Base-by-base conservation (phyloP, 2,113 vertebrate genomes). In the Nothoprocta perdicaria region DNA sequence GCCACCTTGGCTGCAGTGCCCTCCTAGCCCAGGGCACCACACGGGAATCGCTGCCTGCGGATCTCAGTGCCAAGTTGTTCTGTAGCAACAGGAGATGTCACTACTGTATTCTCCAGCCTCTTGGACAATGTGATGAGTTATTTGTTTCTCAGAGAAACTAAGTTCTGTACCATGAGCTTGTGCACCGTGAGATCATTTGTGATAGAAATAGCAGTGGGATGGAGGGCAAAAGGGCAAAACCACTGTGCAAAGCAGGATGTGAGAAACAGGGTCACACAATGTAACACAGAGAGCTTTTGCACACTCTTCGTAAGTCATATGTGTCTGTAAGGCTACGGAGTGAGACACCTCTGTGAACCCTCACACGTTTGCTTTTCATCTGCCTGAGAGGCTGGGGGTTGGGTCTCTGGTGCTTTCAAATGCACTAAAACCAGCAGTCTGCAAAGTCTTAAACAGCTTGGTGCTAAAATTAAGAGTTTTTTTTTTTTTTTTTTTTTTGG, bases 271-370 rank as follows among this genome's bases (percentile, higher is more conserved):
- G 48, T 22, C 76, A 63, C 2, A 3, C 57, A 84, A 57, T 1
- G 8, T 16, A 43, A 9, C 1, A 0, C 14, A 31, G 29, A 33
- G 33, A 86, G 17, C 40, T n/a, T 86, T 63, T 74, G n/a, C 67
- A 82, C 27, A 4, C 45, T 8, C 71, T 4, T 52, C 60, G 79
- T 61, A 33, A 61, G 73, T 38, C 2, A 3, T 0, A 0, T 4
- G 43, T 0, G 1, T 15, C n/a, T 0, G 0, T 7, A n/a, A 0
- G 5, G 24, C 57, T 1, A 3, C 46, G 21, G 29, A 12, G 50
- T 2, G 0, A 0, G 0, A 40, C 1, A 8, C 22, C 45, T 31
- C 45, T 3, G 2, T 3, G 0, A 24, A 6, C 2, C 5, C 8
- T 93, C 65, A 21, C 1, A 0, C 0, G 1, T 46, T 72, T 2